Evolutionary conservation across 2,888 invertebrate genomes (phyloP).

Genomic region (Ptychoptera albimana): DNA sequence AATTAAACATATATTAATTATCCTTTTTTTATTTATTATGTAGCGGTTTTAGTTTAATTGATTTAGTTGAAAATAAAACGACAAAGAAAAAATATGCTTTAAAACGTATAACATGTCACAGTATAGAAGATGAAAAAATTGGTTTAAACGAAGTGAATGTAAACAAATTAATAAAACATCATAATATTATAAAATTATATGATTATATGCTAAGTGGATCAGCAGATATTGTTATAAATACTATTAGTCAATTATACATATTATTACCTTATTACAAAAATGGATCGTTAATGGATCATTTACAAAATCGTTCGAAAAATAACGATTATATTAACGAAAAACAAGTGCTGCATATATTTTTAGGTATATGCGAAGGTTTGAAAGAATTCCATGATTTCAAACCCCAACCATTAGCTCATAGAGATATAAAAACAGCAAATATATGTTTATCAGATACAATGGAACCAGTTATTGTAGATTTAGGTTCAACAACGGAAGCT

Average conservation of each 20-base stretch:
- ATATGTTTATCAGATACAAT: constrained; percentile 55
- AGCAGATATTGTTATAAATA: constrained; percentile 48
- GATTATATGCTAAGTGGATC: constrained; percentile 46
- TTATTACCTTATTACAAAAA: constrained; percentile 63
- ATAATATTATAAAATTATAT: constrained; percentile 54
- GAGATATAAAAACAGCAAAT: constrained; percentile 77
- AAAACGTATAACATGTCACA: constrained; percentile 68
- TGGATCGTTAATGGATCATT: constrained; percentile 56
- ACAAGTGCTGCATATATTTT: constrained; percentile 51
- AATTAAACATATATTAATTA: constrained; percentile 2
- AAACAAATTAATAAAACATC: constrained; percentile 50
- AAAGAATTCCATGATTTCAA: constrained; percentile 55
- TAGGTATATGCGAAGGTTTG: constrained; percentile 57
- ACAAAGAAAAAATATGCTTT: constrained; percentile 55
- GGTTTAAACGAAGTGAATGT: constrained; percentile 60
- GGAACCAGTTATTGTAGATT: constrained; percentile 65
- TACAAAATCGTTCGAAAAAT: constrained; percentile 40
- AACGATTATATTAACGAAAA: constrained; percentile 44
- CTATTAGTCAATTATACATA: constrained; percentile 54
- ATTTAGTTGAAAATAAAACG: constrained; percentile 50
- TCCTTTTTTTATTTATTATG: constrained; percentile 17
- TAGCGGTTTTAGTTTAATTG: constrained; percentile 70
- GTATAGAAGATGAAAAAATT: constrained; percentile 53
- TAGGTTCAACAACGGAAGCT: constrained; percentile 53
- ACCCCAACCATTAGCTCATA: constrained; percentile 60